Base-by-base conservation (phyloP, 2,797 vertebrate species). In the Scomberomorus guttatus region DNA sequence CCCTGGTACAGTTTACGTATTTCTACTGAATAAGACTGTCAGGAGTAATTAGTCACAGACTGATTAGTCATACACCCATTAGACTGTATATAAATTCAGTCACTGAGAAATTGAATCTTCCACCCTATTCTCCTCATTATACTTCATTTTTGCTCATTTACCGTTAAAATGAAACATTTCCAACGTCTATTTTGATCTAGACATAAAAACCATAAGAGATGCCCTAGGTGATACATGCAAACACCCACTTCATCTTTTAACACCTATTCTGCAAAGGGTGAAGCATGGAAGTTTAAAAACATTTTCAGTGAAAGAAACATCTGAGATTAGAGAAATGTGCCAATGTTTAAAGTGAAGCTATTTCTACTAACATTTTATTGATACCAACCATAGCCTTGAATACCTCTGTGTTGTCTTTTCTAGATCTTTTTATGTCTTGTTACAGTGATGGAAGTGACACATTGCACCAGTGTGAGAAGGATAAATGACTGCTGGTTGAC, bases 191-290 rank as follows among this genome's bases (percentile, higher is more conserved):
- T 91, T 82, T 79, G 80, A 92, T 87, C 82, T 57, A 51, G 42
- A 77, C 76, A 81, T 86, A 80, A 88, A 89, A 91, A 60, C 51
- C 72, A 42, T 72, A 66, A 63, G 83, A 83, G 85, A 69, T 5
- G 84, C 89, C 88, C 58, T 68, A 51, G 86, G 88, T 90, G 85
- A 85, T 85, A 79, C 85, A 81, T 61, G 80, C 84, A 80, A 85
- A 89, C 85, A 75, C 83, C 83, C 68, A 77, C 77, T 42, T 85
- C 76, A 58, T 71, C 60, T 83, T 75, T 84, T 32, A 78, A 83
- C 85, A 79, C 82, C 82, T 83, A 70, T 75, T 80, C 75, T 0
- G 81, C 82, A 72, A 77, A 48, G 57, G 59, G 76, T 60, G 58
- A 66, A 63, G 77, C 20, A 78, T 89, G 86, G 88, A 82, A 71